Percentiles rank a stretch among this genome's conserved stretches.
Conservation (phyloP, 2,888 invertebrate genomes). For the Imbricaverruca yamaguchii region DNA sequence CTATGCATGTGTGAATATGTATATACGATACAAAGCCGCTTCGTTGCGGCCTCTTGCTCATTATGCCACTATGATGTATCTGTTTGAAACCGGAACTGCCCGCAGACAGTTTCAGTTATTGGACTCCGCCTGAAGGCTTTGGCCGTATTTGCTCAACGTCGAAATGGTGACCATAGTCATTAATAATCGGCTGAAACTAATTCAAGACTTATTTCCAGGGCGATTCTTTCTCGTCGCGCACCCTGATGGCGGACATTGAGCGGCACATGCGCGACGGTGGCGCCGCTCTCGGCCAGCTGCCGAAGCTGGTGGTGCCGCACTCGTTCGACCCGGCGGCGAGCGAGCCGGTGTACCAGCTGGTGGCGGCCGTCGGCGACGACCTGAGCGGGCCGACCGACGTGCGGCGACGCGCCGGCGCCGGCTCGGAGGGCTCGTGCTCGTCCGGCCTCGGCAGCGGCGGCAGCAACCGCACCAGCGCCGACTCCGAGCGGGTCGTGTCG, state of each 20-base stretch:
- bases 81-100: too few relatives aligned
- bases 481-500: slow-evolving; percentile 51
- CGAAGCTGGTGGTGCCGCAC: not conserved
- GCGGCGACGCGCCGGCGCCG: not conserved
- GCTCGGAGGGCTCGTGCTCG: not conserved
- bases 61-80: too few relatives aligned
- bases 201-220: too few relatives aligned
- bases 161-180: too few relatives aligned
- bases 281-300: not conserved
- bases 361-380: not conserved
- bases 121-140: too few relatives aligned
- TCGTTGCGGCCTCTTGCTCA: too few relatives aligned
- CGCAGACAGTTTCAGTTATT: too few relatives aligned
- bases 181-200: too few relatives aligned
- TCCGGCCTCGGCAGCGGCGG: slow-evolving; percentile 20
- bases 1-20: too few relatives aligned
- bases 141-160: too few relatives aligned
- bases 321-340: not conserved
- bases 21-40: too few relatives aligned
- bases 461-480: slow-evolving; percentile 73
- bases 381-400: not conserved
- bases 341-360: not conserved
- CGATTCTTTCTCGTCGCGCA: not conserved
- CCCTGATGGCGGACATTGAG: not conserved
- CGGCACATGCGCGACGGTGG: not conserved